phyloP scores from a whole-genome alignment of 2,113 vertebrate genomes.

The Copsychus sechellarum region DNA sequence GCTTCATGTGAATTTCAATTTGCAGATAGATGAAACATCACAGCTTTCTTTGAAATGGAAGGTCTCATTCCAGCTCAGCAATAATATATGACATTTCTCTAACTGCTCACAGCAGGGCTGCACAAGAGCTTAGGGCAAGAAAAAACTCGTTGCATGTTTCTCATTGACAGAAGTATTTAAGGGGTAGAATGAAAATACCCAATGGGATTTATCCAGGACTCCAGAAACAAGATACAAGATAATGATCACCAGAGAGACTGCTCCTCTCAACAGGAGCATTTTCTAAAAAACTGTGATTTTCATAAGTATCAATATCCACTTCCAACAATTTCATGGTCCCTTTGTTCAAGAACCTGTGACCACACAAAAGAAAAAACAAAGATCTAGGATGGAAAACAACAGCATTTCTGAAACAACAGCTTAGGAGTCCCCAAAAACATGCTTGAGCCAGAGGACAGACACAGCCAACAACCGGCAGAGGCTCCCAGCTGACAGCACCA shows the following conservation, averaged over 20 bases:
- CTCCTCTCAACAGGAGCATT: background rate
- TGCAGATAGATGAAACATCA: background rate
- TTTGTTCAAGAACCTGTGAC: background rate
- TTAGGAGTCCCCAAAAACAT: background rate
- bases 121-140: background rate
- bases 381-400: background rate
- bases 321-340: background rate
- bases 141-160: background rate
- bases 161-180: background rate
- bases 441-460: background rate
- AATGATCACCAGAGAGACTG: background rate
- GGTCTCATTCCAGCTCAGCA: background rate
- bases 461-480: background rate
- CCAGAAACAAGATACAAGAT: background rate
- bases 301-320: background rate
- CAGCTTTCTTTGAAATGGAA: background rate
- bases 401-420: background rate
- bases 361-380: background rate
- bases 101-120: slow-evolving; percentile 16
- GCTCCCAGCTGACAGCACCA: background rate
- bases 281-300: background rate
- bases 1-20: background rate
- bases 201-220: background rate
- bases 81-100: background rate
- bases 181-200: background rate